phyloP scores from a whole-genome alignment of 2,797 vertebrate genomes.

The Poeciliopsis gracilis region DNA sequence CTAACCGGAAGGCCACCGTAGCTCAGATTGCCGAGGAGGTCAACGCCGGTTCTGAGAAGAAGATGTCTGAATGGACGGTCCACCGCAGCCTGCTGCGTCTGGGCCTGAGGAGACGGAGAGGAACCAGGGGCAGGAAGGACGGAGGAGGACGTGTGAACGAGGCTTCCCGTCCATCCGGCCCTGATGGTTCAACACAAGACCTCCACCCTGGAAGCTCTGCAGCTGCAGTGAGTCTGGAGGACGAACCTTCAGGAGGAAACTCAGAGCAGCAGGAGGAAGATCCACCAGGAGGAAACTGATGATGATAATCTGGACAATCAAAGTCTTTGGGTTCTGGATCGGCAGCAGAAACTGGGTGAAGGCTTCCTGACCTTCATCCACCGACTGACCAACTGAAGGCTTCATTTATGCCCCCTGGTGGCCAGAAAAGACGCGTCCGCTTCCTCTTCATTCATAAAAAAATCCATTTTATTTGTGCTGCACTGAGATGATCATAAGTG shows the following conservation, averaged over 20 bases:
- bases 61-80: constrained; percentile 1
- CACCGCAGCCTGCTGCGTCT: constrained; percentile 3
- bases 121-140: neutral
- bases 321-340: neutral
- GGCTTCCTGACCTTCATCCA: neutral
- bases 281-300: neutral
- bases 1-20: neutral
- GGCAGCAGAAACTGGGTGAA: neutral
- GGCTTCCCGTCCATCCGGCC: neutral
- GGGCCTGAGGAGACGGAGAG: constrained; percentile 3
- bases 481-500: too few relatives aligned
- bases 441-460: neutral
- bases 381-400: neutral
- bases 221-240: neutral
- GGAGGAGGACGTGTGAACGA: neutral
- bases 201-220: neutral
- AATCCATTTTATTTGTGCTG: neutral
- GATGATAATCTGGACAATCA: neutral
- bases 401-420: neutral
- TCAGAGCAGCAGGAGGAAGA: neutral
- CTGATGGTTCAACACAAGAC: neutral
- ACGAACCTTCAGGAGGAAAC: neutral
- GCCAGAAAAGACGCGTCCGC: neutral
- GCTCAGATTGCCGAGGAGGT: constrained; percentile 2
- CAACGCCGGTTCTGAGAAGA: constrained; percentile 1